A percentile compares a stretch with the other conserved stretches of the same genome.
phyloP scores from a whole-genome alignment of 2,888 invertebrate species.

The Sympetrum striolatum region DNA sequence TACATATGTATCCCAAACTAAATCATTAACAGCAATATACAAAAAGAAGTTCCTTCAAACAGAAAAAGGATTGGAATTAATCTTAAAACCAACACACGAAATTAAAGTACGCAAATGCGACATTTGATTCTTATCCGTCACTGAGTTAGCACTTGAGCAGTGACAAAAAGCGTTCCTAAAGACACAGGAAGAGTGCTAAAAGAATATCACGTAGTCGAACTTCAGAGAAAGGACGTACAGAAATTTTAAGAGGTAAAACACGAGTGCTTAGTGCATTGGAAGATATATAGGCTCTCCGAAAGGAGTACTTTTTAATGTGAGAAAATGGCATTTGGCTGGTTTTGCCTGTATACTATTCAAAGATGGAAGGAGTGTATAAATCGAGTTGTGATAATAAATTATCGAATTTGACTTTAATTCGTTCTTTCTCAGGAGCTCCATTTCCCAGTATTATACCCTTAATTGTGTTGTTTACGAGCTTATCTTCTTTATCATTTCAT shows the following conservation, averaged over 20 bases:
- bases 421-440: neutral
- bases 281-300: neutral
- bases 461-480: neutral
- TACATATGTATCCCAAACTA: too few species aligned
- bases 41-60: too few species aligned
- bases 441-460: neutral
- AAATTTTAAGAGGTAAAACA: neutral
- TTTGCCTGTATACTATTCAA: too few species aligned
- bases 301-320: neutral
- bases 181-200: neutral
- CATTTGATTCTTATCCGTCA: neutral
- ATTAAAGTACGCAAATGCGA: neutral
- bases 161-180: neutral
- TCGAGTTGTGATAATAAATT: neutral
- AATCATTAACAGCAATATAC: too few species aligned
- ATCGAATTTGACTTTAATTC: neutral
- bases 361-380: neutral
- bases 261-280: neutral
- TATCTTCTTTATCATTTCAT: too few species aligned
- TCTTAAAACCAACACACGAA: neutral
- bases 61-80: too few species aligned
- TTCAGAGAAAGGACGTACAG: neutral
- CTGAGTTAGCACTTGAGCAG: neutral
- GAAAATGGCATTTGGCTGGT: too few species aligned
- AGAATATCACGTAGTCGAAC: neutral